Evolutionary conservation across 2,113 vertebrate genomes (phyloP), one percentile per base, ranked within the genome.

Genomic region (Balaeniceps rex): DNA sequence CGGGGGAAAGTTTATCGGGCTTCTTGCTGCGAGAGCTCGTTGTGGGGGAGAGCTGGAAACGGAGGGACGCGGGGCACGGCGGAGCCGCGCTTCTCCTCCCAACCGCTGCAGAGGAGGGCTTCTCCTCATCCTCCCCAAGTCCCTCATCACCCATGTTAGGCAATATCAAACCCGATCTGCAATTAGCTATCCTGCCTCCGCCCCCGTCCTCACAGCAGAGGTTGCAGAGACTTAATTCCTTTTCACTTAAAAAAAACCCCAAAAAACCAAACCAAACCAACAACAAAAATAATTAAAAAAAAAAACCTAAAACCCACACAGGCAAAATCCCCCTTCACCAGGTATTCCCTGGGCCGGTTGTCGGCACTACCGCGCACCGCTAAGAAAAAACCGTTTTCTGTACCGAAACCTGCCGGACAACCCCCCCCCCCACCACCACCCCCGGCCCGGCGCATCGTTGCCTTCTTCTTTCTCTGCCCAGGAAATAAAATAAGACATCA

Each of bases 1-100:
- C 14, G 1, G 29, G 25, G 14, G 2, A 29, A 77, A 21, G 0
- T 36, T 78, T 31, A 29, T 57, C 7, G 12, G 29, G 23, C 6
- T 87, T 60, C 33, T 84, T 11, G 11, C 52, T 79, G 57, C 3
- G 7, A 46, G 23, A 54, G 12, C 18, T 93, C 28, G 10, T 65
- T 70, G 90, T 6, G 47, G 65, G 65, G 70, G 49, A 66, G 65
- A n/a, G n/a, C n/a, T 47, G 60, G 81, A 15, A 40, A 2, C 6
- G 31, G 54, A 31, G 65, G 28, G 51, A 46, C 33, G 25, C 6
- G 5, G 29, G 64, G 21, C 81, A 40, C n/a, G 25, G 65, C 2
- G 14, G 66, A 24, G 71, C 38, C 14, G 14, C n/a, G 0, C 33
- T 83, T 42, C 66, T 34, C 51, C 42, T 63, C 7, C 47, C 22